Evolutionary conservation across 2,888 invertebrate species (phyloP), one percentile per base, ranked within the genome.

Genomic region (Drosophila picticornis): DNA sequence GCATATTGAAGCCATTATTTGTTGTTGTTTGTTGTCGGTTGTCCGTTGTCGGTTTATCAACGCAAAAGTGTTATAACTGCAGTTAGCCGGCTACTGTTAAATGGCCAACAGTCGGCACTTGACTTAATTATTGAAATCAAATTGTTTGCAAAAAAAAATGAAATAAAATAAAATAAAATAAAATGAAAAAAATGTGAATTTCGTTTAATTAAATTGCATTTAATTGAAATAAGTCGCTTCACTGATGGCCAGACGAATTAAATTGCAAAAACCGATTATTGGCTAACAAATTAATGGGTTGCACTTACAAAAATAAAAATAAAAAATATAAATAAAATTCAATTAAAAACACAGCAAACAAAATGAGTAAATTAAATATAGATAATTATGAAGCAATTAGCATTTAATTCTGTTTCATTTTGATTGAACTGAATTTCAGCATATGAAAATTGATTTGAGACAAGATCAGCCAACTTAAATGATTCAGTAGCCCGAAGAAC

Each of bases 171-270:
- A 22, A 31, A 10, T 22, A 13, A 1, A 3, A 19, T 25, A 1
- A 13, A 7, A 34, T 4, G 0, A 11, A 53, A 40, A 22, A n/a
- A 5, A 22, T 4, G 46, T 3, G 32, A n/a, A 62, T 40, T 72
- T 57, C 32, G 22, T 72, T 72, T 58, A 65, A 72, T 72, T 72
- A 48, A 72, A 72, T 65, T 72, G 58, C 31, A 55, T 72, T 58
- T 72, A 43, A 72, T 72, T 72, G 43, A 65, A 72, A 59, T 72
- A 72, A 70, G 27, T 60, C 46, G 60, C 69, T 32, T 68, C 53
- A 69, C 38, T 46, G 29, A 13, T 38, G 46, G 38, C 27, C 46
- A 53, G 32, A 36, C 38, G 53, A 52, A 60, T 69, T 69, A 25
- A 48, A 68, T 69, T 52, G 32, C 19, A 32, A 43, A 56, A 19